Evolutionary conservation across 2,113 vertebrate species (phyloP), one percentile per base, ranked within the genome.

Genomic region (Neolamprologus variostigma): DNA sequence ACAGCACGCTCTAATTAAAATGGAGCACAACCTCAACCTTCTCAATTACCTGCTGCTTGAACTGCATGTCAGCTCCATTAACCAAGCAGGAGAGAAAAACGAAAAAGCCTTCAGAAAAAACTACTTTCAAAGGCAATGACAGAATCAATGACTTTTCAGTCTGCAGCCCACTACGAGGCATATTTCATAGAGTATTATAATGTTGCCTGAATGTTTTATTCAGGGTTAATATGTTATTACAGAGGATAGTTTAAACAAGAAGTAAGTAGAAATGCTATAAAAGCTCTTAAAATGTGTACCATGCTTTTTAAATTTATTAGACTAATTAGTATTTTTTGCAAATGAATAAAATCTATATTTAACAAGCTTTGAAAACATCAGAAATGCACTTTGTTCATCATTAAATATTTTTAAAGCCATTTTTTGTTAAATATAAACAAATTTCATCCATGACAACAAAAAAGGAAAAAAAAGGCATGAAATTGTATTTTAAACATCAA

Each of bases 21-120:
- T 26, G 54, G 85, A 82, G 83, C 57, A 80, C 37, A 79, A 2
- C 51, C 37, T 3, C 82, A 37, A 37, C 23, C 45, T 21, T 83
- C 61, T 93, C 53, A 85, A 57, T 92, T 82, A 89, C 81, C 71
- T 76, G 71, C 71, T 50, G 42, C 9, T 76, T 76, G 71, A 76
- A 76, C 88, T 87, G 33, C 68, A 90, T 59, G n/a, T 87, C 68
- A 90, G 73, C 84, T 86, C 80, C 82, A 87, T 92, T 92, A 88
- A 86, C 9, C 28, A 47, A 82, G 37, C 54, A 59, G 2, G 11
- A 66, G 61, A 66, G 19, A 66, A 66, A 66, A 53, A 13, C 2
- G 7, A 35, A 76, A 16, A 78, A 35, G 19, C 28, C 19, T 4
- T 12, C 8, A 4, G 82, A 71, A 71, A 80, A 14, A n/a, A 21